A percentile compares a stretch with the other conserved stretches of the same genome.
phyloP scores from a whole-genome alignment of 2,113 vertebrate species.

The cattle (Bos taurus) region ARS-UCD2.0 NC_037337.1:85990501-85991000 shows the following conservation, averaged over 20 bases:
- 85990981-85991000: constrained; percentile 90
- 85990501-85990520: not conserved
- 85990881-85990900: constrained; percentile 2
- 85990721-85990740: not conserved
- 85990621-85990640: not conserved
- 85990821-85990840: not conserved
- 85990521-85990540: not conserved
- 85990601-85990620: not conserved
- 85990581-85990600: not conserved
- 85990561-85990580: not conserved
- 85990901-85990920: not conserved
- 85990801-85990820: not conserved
- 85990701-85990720: not conserved
- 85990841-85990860: constrained; percentile 1
- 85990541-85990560: not conserved
- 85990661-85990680: not conserved
- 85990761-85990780: not conserved
- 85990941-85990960: constrained; percentile 91
- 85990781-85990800: not conserved
- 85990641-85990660: constrained; percentile 24
- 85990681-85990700: constrained; percentile 1
- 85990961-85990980: constrained; percentile 85
- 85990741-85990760: not conserved
- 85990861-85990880: not conserved
- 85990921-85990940: constrained; percentile 26